Conservation (phyloP, 2,888 invertebrate genomes). For the Neuroscelio doddi region DNA sequence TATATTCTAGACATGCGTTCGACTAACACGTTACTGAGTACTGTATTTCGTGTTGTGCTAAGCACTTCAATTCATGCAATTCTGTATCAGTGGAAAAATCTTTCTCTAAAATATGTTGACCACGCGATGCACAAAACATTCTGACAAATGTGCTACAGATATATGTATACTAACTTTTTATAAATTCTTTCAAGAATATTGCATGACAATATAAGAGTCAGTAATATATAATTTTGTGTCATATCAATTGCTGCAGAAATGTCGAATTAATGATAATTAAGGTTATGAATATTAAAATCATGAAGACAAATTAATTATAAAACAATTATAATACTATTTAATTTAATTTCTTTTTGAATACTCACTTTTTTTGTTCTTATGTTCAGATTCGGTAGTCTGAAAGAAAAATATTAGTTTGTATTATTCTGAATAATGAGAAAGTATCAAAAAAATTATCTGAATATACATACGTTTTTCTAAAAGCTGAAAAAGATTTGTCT, state of each 20-base stretch:
- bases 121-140: slow-evolving; percentile 13
- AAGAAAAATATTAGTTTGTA: too few relatives aligned
- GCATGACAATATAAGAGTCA: slow-evolving; percentile 8
- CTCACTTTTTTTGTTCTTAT: slow-evolving; percentile 19
- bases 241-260: slow-evolving; percentile 2
- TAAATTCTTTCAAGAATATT: slow-evolving; percentile 13
- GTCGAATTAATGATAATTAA: too few relatives aligned
- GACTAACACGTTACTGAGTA: slow-evolving; percentile 13
- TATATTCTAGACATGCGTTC: background rate
- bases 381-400: slow-evolving; percentile 10
- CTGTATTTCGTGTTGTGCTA: slow-evolving; percentile 22
- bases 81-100: slow-evolving; percentile 17
- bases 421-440: too few relatives aligned
- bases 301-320: too few relatives aligned
- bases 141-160: slow-evolving; percentile 1
- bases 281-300: too few relatives aligned
- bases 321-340: too few relatives aligned
- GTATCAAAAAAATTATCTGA: too few relatives aligned
- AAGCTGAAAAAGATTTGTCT: too few relatives aligned
- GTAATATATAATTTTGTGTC: background rate
- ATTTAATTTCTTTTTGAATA: background rate
- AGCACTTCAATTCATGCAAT: slow-evolving; percentile 24
- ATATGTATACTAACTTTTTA: slow-evolving; percentile 1
- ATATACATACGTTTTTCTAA: too few relatives aligned
- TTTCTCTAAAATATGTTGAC: slow-evolving; percentile 9